These are phyloP conservation scores for Paramisgurnus dabryanus DNA, from an alignment of 2,113 vertebrate species.

Conservation along the genomic window DNA sequence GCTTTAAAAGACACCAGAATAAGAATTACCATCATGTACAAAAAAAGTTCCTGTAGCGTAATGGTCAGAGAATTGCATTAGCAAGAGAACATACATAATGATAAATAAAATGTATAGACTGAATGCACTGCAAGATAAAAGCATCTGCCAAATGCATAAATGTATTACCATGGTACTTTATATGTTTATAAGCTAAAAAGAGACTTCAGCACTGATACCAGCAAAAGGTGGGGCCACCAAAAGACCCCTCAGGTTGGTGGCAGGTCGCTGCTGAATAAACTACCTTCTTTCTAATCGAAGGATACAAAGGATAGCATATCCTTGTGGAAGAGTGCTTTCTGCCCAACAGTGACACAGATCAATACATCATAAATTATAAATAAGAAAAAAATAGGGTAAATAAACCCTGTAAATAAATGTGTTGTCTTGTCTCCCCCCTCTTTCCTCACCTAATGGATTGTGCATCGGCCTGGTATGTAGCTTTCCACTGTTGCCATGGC, in stretches of 20 bases:
- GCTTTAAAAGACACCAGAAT: no score
- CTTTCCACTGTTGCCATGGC: slow-evolving; percentile 62
- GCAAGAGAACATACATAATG: no score
- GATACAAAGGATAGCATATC: slow-evolving; percentile 51
- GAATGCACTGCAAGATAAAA: no score
- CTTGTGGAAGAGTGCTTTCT: slow-evolving; percentile 53
- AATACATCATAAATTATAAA: slow-evolving; percentile 71
- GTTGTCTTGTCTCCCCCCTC: slow-evolving; percentile 55
- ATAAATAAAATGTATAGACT: no score
- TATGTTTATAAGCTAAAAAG: background rate
- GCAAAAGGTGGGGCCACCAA: background rate
- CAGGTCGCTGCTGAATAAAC: background rate
- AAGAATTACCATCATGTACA: no score
- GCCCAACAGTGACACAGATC: slow-evolving; percentile 61
- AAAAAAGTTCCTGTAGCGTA: no score
- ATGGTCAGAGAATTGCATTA: no score
- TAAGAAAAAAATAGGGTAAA: slow-evolving; percentile 63
- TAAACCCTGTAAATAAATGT: slow-evolving; percentile 71
- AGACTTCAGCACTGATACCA: background rate
- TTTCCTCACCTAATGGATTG: slow-evolving; percentile 63
- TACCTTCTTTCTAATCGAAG: slow-evolving; percentile 21
- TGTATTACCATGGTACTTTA: background rate
- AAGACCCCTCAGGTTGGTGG: background rate
- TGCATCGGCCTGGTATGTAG: slow-evolving; percentile 50
- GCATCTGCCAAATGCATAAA: no score